A percentile compares a stretch with the other conserved stretches of the same genome.
Conservation (phyloP, 1,140 invertebrate species). For the Drosophila teissieri region DNA sequence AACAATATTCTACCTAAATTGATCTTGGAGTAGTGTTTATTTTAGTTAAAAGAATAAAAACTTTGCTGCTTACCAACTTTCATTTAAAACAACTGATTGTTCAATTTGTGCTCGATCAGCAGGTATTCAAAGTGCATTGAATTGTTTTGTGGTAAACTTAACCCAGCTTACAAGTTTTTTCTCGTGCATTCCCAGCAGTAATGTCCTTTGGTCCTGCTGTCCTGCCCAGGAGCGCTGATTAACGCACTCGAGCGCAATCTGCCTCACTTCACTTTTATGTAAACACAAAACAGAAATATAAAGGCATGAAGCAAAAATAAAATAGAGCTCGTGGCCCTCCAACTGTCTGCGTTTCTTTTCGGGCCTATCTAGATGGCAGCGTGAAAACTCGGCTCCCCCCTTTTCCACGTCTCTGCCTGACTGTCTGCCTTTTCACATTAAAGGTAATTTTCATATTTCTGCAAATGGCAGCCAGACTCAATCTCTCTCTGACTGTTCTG, state of each 20-base stretch:
- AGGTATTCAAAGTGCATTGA: too few relatives aligned
- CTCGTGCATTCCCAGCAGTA: slow-evolving; percentile 11
- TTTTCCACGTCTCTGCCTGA: slow-evolving; percentile 10
- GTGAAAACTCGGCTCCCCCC: slow-evolving; percentile 16
- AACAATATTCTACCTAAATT: too few relatives aligned
- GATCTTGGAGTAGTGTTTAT: too few relatives aligned
- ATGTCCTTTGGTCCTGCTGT: slow-evolving; percentile 9
- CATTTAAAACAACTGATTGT: too few relatives aligned
- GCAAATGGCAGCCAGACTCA: slow-evolving; percentile 57
- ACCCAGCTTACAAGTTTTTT: slow-evolving; percentile 1
- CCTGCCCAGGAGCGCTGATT: slow-evolving; percentile 75
- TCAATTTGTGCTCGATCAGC: too few relatives aligned
- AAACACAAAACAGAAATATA: slow-evolving; percentile 82
- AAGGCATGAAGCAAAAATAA: slow-evolving; percentile 74
- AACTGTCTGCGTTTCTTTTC: slow-evolving; percentile 35
- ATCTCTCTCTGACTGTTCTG: slow-evolving; percentile 3
- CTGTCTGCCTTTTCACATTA: slow-evolving; percentile 69
- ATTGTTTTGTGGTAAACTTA: not conserved
- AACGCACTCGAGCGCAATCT: slow-evolving; percentile 82
- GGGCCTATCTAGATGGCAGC: slow-evolving; percentile 34
- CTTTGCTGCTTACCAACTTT: too few relatives aligned
- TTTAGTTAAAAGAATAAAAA: too few relatives aligned
- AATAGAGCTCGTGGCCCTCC: slow-evolving; percentile 60
- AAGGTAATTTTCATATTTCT: slow-evolving; percentile 81
- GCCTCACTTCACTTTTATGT: slow-evolving; percentile 81